phyloP scores from a whole-genome alignment of 2,888 invertebrate genomes.

The Nipponacmea schrenckii region DNA sequence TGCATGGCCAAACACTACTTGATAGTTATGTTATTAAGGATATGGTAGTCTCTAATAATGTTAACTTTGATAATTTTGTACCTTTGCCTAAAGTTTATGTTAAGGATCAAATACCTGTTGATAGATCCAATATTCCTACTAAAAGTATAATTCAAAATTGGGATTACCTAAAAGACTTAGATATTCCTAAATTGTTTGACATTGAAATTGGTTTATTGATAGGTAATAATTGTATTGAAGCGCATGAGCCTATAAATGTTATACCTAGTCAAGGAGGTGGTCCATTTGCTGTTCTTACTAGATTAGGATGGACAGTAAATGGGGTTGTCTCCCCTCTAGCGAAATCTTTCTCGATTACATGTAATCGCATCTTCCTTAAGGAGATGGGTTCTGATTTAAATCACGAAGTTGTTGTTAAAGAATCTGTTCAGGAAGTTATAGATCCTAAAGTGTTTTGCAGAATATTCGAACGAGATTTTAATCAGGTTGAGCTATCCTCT shows the following conservation, averaged over 20 bases:
- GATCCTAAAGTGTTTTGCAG: neutral
- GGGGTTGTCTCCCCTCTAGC: neutral
- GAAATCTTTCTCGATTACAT: neutral
- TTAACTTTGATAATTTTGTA: neutral
- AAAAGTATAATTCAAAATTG: constrained; percentile 2
- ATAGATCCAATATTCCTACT: constrained; percentile 11
- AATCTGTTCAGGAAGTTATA: neutral
- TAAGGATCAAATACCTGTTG: constrained; percentile 8
- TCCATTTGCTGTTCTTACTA: neutral
- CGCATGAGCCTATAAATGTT: neutral
- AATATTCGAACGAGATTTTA: neutral
- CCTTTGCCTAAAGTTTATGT: constrained; percentile 4
- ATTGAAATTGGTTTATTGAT: constrained; percentile 17
- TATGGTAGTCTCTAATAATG: neutral
- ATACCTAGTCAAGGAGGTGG: neutral
- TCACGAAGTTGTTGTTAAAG: neutral
- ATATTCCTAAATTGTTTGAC: neutral
- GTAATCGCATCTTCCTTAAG: neutral
- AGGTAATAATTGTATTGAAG: neutral
- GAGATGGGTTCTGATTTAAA: neutral
- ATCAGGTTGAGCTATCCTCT: neutral
- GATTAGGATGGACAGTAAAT: neutral
- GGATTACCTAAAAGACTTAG: constrained; percentile 10
- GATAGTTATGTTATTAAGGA: neutral
- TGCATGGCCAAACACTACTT: neutral